Percentiles rank a stretch among this genome's conserved stretches.
Conservation (phyloP, 1,140 invertebrate species). For the Drosophila pseudoobscura region DNA sequence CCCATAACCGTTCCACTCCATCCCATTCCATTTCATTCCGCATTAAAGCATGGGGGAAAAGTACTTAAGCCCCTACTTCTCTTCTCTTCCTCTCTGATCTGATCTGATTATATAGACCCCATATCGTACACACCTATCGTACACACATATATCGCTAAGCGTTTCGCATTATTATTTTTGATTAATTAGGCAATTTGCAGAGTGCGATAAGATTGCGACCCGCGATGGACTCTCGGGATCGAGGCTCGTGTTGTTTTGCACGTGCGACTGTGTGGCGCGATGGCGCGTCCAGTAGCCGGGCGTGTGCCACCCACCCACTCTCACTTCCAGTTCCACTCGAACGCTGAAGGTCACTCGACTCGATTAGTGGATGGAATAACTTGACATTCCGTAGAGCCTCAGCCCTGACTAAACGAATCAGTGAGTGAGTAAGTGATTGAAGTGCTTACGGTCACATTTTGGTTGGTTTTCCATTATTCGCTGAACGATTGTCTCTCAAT, state of each 20-base stretch:
- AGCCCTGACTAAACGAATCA: background rate
- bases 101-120: background rate
- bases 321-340: conserved; percentile 1
- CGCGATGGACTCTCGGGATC: background rate
- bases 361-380: conserved; percentile 11
- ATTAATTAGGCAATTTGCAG: conserved; percentile 58
- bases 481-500: too few relatives aligned
- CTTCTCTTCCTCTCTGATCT: too few relatives aligned
- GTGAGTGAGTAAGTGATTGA: too few relatives aligned
- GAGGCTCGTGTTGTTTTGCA: background rate
- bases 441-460: too few relatives aligned
- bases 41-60: conserved; percentile 12
- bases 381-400: conserved; percentile 22
- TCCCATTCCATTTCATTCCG: conserved; percentile 9
- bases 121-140: background rate
- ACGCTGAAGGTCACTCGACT: conserved; percentile 31
- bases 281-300: background rate
- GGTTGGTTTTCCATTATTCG: too few relatives aligned
- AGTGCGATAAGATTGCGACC: conserved; percentile 46
- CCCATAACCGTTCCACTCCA: too few relatives aligned
- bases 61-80: conserved; percentile 17
- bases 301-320: conserved; percentile 1
- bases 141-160: conserved; percentile 26
- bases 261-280: conserved; percentile 1
- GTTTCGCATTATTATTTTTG: conserved; percentile 52